Evolutionary conservation across 2,113 vertebrate species (phyloP), one percentile per base, ranked within the genome.

Genomic region (Syrmaticus mikado): DNA sequence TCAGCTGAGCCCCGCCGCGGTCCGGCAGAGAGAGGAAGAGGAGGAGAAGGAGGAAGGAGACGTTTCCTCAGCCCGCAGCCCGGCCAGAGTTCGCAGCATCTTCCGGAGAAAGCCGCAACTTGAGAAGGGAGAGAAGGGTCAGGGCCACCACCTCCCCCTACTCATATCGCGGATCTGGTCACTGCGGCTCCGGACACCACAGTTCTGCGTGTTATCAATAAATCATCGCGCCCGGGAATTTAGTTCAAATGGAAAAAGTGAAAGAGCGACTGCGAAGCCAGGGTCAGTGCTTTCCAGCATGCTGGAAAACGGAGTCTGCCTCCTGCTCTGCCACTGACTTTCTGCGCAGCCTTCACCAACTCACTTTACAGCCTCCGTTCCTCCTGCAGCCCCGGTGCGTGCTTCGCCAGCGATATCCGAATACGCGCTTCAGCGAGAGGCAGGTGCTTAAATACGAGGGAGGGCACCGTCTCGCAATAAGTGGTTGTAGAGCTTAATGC

Each of bases 201-300:
- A 12, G 53, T 72, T 65, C 52, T 32, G 11, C 2, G 36, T 60
- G 73, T 74, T 27, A 70, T 38, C 80, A 38, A 68, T 28, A 84
- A 94, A 85, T 84, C 48, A 95, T 38, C 79, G 5, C 55, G 38
- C 43, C 72, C 85, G 8, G 79, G 24, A 64, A 81, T 85, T n/a
- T 41, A 70, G n/a, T 81, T 94, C 85, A 53, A 92, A 66, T 38
- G 90, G 46, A 84, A 79, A 85, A 85, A 79, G 52, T 6, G 43
- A 77, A 68, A 82, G 64, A 65, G 53, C 65, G 67, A 36, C 64
- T 62, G 30, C 55, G 70, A 71, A 92, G 73, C 46, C 11, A 1
- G 66, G 38, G 65, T 74, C 86, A 50, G 41, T 40, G n/a, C 13
- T 61, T 53, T 46, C 27, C 89, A 76, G 89, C 70, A 75, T n/a